These are phyloP conservation scores for Chymomyza amoena DNA, from an alignment of 2,888 invertebrate genomes.

Conservation along the genomic window DNA sequence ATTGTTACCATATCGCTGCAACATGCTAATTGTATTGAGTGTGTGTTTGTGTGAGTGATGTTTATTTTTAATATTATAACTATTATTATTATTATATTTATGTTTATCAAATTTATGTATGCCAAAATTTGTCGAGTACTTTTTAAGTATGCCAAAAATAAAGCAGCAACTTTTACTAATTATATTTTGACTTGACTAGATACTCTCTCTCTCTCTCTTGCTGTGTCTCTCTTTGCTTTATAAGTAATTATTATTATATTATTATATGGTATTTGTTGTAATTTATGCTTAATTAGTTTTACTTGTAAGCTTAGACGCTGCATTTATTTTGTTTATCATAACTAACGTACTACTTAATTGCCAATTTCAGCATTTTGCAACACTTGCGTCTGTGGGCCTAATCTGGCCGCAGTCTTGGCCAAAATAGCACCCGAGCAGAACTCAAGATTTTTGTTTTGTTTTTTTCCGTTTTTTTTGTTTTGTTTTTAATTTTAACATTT, in stretches of 20 bases:
- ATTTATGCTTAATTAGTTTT: background rate
- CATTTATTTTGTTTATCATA: background rate
- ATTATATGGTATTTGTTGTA: background rate
- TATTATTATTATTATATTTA: constrained; percentile 3
- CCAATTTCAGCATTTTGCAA: constrained; percentile 66
- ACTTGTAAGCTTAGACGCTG: background rate
- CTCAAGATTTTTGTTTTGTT: constrained; percentile 20
- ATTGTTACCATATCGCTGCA: constrained; percentile 29
- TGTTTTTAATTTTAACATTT: constrained; percentile 25
- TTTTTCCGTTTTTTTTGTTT: too few species aligned
- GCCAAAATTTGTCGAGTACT: background rate
- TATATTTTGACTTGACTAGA: background rate
- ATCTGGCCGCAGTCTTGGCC: background rate
- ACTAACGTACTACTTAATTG: constrained; percentile 54
- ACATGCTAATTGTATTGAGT: background rate
- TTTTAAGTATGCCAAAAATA: background rate
- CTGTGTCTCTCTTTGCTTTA: background rate
- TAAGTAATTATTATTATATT: constrained; percentile 1
- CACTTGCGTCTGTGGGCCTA: constrained; percentile 6
- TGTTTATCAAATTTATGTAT: background rate
- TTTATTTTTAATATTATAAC: constrained; percentile 11
- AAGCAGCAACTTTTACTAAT: background rate
- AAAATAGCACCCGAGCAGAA: background rate
- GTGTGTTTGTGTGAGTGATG: background rate
- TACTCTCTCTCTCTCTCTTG: background rate